A percentile compares a stretch with the other conserved stretches of the same genome.
Evolutionary conservation across 1,140 invertebrate genomes (phyloP).

Genomic region (Pogonomyrmex californicus): DNA sequence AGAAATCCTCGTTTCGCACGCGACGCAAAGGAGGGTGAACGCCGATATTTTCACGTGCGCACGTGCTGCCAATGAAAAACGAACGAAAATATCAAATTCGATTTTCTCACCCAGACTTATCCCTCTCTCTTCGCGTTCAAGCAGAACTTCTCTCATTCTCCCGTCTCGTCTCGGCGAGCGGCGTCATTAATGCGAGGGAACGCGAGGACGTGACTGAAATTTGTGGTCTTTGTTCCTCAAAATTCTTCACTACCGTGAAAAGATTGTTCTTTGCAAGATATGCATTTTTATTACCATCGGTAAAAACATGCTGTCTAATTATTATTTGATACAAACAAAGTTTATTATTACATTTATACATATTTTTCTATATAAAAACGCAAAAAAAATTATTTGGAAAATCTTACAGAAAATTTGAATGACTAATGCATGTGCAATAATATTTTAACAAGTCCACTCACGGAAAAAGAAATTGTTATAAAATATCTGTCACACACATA

Average conservation of each 20-base stretch:
- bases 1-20: slow-evolving; percentile 71
- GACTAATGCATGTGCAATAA: background rate
- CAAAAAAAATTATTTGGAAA: background rate
- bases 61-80: slow-evolving; percentile 77
- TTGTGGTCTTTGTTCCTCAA: background rate
- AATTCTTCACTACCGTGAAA: background rate
- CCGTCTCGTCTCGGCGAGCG: slow-evolving; percentile 31
- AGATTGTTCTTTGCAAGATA: background rate
- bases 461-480: background rate
- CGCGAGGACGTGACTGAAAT: slow-evolving; percentile 57
- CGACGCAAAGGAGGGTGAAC: slow-evolving; percentile 2
- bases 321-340: background rate
- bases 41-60: slow-evolving; percentile 74
- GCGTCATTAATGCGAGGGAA: slow-evolving; percentile 48
- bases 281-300: background rate
- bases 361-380: background rate
- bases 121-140: background rate
- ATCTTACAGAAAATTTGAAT: background rate
- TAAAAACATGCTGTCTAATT: background rate
- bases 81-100: slow-evolving; percentile 79
- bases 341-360: background rate
- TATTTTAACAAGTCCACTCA: background rate
- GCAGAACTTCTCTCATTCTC: slow-evolving; percentile 1
- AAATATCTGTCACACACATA: background rate
- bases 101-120: slow-evolving; percentile 67